Conservation (phyloP, 1,140 invertebrate species). For the Zaprionus kolodkinae region DNA sequence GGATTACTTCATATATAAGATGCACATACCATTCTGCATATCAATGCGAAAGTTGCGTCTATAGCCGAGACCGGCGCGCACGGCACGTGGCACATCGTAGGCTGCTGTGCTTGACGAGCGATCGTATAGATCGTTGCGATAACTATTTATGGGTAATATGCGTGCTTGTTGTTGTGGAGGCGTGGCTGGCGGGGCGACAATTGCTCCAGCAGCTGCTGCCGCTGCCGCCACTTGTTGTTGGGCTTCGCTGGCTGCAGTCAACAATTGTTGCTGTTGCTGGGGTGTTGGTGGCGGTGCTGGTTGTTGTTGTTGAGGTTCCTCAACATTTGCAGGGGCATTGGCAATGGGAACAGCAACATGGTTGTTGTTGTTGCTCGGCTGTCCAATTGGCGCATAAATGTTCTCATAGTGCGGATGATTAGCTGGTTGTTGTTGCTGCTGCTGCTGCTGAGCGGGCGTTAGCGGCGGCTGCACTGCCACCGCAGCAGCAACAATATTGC, state of each 20-base stretch:
- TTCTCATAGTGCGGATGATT: conserved; percentile 85
- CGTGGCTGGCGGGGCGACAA: conserved; percentile 36
- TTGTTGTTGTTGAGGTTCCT: conserved; percentile 57
- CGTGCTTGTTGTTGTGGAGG: conserved; percentile 51
- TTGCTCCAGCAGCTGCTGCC: conserved; percentile 28
- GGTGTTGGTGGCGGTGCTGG: conserved; percentile 40
- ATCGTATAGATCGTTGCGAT: conserved; percentile 84
- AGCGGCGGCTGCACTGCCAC: conserved; percentile 40
- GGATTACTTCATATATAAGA: not conserved
- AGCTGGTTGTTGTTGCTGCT: conserved; percentile 46
- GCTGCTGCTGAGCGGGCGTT: conserved; percentile 29
- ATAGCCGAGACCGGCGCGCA: conserved; percentile 79
- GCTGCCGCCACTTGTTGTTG: conserved; percentile 34
- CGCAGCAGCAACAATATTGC: conserved; percentile 54
- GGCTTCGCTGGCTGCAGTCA: conserved; percentile 40
- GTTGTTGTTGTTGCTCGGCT: conserved; percentile 68
- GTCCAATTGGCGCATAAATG: conserved; percentile 84
- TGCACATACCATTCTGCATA: conserved; percentile 69
- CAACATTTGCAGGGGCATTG: conserved; percentile 76
- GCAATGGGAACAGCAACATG: conserved; percentile 52
- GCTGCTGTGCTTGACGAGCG: conserved; percentile 59
- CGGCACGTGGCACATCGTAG: conserved; percentile 81
- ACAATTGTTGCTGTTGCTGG: conserved; percentile 56
- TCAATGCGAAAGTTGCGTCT: conserved; percentile 83
- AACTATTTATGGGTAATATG: conserved; percentile 68